Conservation (phyloP, 2,113 vertebrate genomes). For the Thomomys bottae region DNA sequence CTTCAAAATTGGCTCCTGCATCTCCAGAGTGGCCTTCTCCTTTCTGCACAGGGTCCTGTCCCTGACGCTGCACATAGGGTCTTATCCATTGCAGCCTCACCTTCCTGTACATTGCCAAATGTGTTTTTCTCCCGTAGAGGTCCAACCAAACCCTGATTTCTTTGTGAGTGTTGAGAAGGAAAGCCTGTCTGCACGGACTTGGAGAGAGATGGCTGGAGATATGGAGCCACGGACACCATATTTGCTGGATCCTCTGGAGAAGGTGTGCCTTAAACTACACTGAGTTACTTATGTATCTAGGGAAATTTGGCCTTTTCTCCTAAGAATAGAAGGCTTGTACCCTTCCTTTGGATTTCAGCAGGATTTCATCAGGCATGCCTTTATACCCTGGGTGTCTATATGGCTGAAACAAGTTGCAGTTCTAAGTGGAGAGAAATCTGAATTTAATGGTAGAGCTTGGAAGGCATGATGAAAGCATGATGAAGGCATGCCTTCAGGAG, state of each 20-base stretch:
- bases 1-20: too few relatives aligned
- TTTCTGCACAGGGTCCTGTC: not conserved
- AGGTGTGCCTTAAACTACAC: not conserved
- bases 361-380: too few relatives aligned
- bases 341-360: too few relatives aligned
- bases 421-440: not conserved
- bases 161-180: rapidly evolving
- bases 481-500: not conserved
- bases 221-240: rapidly evolving
- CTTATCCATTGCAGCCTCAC: not conserved
- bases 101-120: not conserved
- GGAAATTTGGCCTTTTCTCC: not conserved
- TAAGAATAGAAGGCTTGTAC: not conserved
- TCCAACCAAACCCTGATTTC: rapidly evolving
- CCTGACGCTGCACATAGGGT: too few relatives aligned
- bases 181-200: not conserved
- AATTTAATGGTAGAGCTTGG: too few relatives aligned
- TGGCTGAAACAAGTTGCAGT: not conserved
- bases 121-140: not conserved
- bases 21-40: not conserved
- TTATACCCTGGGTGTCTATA: not conserved
- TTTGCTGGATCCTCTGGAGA: not conserved
- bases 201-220: too few relatives aligned
- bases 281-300: rapidly evolving
- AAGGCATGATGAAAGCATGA: too few relatives aligned